Percentiles rank a stretch among this genome's conserved stretches.
phyloP scores from a whole-genome alignment of 2,797 vertebrate species.

The Chloroceryle inda region DNA sequence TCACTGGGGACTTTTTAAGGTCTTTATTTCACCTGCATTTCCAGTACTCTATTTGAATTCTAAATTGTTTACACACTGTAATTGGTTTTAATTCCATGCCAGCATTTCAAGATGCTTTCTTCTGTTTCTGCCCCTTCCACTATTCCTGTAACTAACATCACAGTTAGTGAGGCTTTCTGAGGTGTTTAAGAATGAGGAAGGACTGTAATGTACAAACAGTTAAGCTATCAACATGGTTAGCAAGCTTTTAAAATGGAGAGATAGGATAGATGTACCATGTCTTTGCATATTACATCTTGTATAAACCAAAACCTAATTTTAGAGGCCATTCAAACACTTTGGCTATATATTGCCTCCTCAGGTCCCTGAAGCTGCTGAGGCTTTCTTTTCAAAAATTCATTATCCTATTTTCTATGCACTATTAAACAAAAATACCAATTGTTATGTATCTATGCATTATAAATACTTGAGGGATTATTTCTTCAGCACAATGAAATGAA shows the following conservation, averaged over 20 bases:
- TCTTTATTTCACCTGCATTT: not conserved
- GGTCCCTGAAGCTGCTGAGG: not conserved
- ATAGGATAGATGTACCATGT: not conserved
- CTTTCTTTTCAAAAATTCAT: constrained; percentile 19
- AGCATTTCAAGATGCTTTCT: not conserved
- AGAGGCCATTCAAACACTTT: not conserved
- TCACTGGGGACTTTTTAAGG: fast-evolving
- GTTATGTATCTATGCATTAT: constrained; percentile 12
- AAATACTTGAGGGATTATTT: constrained; percentile 51
- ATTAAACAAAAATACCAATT: constrained; percentile 43
- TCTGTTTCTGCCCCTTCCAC: not conserved
- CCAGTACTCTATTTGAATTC: not conserved
- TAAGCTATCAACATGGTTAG: not conserved
- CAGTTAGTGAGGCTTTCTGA: not conserved
- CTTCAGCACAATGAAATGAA: constrained; percentile 31
- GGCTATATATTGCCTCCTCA: not conserved
- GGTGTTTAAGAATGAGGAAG: not conserved
- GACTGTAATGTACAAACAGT: not conserved
- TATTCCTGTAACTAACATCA: not conserved
- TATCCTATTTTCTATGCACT: constrained; percentile 22
- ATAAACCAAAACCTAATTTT: not conserved
- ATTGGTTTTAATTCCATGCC: not conserved
- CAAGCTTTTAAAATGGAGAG: not conserved
- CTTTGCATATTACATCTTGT: not conserved
- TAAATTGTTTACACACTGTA: not conserved